Percentiles rank a stretch among this genome's conserved stretches.
phyloP scores from a whole-genome alignment of 2,888 invertebrate genomes.

The Tipula vernalis region DNA sequence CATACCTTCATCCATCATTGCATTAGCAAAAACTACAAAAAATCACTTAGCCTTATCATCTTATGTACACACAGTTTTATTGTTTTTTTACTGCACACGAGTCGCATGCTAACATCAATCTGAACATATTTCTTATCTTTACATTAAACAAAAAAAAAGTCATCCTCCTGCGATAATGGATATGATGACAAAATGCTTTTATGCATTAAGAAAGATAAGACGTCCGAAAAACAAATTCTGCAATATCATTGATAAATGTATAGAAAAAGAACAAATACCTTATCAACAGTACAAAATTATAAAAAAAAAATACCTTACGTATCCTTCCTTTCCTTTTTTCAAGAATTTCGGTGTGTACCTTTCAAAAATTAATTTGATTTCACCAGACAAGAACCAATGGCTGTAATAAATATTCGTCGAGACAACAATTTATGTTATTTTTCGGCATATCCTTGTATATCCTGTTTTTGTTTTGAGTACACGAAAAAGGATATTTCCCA shows the following conservation, averaged over 20 bases:
- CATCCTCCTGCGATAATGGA: background rate
- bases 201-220: background rate
- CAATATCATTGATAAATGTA: background rate
- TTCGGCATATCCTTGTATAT: background rate
- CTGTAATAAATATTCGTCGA: background rate
- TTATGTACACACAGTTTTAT: background rate
- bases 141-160: background rate
- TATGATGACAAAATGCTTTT: slow-evolving; percentile 8
- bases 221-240: background rate
- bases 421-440: background rate
- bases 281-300: background rate
- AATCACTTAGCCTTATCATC: background rate
- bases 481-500: background rate
- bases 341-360: background rate
- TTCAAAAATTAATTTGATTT: background rate
- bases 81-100: background rate
- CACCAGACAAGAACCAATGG: background rate
- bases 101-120: background rate
- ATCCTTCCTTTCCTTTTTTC: background rate
- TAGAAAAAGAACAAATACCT: background rate
- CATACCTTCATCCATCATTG: background rate
- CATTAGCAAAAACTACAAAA: background rate
- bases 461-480: background rate
- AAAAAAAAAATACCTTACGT: background rate
- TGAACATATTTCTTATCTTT: background rate